phyloP scores from a whole-genome alignment of 2,113 vertebrate genomes.

The Theristicus caerulescens region DNA sequence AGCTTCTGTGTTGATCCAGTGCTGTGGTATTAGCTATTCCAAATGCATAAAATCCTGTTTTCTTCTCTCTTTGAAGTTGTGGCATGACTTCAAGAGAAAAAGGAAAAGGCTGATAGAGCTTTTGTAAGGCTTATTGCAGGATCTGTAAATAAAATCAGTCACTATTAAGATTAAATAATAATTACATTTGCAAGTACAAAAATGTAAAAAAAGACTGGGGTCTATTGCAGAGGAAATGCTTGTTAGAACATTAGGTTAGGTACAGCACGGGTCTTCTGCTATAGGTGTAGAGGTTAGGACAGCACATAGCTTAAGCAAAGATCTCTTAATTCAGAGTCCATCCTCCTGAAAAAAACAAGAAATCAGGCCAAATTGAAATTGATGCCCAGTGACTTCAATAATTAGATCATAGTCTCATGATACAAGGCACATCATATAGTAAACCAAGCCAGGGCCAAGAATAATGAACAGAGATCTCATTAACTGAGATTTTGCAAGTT shows the following conservation, averaged over 20 bases:
- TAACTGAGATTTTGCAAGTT: constrained; percentile 27
- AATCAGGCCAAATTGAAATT: not conserved
- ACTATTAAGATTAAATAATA: not conserved
- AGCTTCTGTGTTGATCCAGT: not conserved
- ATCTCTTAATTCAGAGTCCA: not conserved
- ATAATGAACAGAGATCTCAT: constrained; percentile 42
- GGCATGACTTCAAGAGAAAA: not conserved
- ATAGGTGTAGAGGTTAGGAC: not conserved
- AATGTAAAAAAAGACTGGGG: not conserved
- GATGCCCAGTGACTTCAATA: not conserved
- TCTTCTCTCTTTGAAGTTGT: constrained; percentile 25
- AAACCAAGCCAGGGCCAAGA: constrained; percentile 6
- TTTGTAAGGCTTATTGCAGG: not conserved
- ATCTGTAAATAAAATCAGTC: not conserved
- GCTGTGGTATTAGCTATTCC: not conserved
- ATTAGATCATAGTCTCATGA: constrained; percentile 35
- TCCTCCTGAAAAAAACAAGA: not conserved
- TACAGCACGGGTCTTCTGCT: not conserved
- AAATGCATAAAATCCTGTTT: constrained; percentile 26
- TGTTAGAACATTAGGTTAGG: not conserved
- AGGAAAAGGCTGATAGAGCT: not conserved
- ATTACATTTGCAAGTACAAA: not conserved
- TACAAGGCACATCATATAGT: not conserved
- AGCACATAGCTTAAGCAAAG: not conserved
- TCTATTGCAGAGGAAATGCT: not conserved